Evolutionary conservation across 2,888 invertebrate genomes (phyloP).

Genomic region (Anarsia innoxiella): DNA sequence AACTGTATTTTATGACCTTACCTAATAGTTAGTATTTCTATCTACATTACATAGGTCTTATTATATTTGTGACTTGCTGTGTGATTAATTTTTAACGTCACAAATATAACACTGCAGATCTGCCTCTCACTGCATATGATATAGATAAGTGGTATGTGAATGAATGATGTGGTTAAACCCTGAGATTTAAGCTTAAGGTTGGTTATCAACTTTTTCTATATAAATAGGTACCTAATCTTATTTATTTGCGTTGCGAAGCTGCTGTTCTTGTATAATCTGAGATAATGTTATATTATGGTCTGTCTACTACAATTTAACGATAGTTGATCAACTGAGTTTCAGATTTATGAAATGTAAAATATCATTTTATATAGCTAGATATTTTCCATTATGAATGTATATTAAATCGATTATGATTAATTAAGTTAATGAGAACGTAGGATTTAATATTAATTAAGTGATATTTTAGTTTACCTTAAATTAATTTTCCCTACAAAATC

Average conservation of each 20-base stretch:
- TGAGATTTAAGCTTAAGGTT: background rate
- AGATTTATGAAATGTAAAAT: slow-evolving; percentile 46
- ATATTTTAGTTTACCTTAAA: slow-evolving; percentile 32
- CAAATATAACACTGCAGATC: slow-evolving; percentile 49
- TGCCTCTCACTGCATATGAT: slow-evolving; percentile 44
- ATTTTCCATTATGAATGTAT: slow-evolving; percentile 62
- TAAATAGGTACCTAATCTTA: slow-evolving; percentile 26
- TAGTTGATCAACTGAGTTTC: slow-evolving; percentile 38
- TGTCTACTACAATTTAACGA: slow-evolving; percentile 42
- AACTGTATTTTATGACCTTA: slow-evolving; percentile 33
- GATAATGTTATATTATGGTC: slow-evolving; percentile 37
- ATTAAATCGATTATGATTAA: slow-evolving; percentile 49
- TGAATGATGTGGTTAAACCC: slow-evolving; percentile 25
- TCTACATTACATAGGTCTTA: slow-evolving; percentile 29
- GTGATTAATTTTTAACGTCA: slow-evolving; percentile 47
- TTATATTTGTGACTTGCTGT: slow-evolving; percentile 38
- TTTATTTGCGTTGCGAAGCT: slow-evolving; percentile 27
- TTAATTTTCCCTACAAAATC: slow-evolving; percentile 22
- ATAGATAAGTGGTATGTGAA: slow-evolving; percentile 31
- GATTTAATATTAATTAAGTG: slow-evolving; percentile 47
- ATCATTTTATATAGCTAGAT: slow-evolving; percentile 43
- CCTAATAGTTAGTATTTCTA: slow-evolving; percentile 22
- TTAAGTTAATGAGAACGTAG: slow-evolving; percentile 54
- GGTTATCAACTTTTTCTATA: slow-evolving; percentile 27
- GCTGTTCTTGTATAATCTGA: slow-evolving; percentile 22